Evolutionary conservation across 2,113 vertebrate genomes (phyloP).

Genomic region (Podocnemis expansa): DNA sequence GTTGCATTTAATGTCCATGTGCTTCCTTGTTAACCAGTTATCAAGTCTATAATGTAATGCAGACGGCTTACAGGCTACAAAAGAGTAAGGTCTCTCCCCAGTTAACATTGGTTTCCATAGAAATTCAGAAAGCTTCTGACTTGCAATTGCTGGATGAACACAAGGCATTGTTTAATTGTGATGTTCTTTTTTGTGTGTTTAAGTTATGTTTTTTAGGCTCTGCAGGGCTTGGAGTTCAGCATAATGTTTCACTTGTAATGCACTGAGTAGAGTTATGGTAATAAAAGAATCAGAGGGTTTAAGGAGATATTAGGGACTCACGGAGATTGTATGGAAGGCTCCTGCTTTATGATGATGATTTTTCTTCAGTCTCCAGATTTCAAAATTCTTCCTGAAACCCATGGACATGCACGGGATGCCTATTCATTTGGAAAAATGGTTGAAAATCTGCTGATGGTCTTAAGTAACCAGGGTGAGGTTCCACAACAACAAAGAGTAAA

Average conservation of each 20-base stretch:
- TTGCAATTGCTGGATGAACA: not conserved
- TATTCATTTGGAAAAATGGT: conserved; percentile 90
- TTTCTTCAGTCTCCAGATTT: conserved; percentile 86
- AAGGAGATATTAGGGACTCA: not conserved
- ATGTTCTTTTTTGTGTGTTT: not conserved
- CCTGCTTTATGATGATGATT: not conserved
- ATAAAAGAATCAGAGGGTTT: not conserved
- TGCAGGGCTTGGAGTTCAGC: not conserved
- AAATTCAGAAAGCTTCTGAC: conserved; percentile 34
- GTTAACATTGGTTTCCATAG: conserved; percentile 30
- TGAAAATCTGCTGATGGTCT: conserved; percentile 82
- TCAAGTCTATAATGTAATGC: not conserved
- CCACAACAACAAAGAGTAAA: not conserved
- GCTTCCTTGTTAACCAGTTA: not conserved
- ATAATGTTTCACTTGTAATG: not conserved
- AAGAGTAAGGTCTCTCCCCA: not conserved
- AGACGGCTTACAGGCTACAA: not conserved
- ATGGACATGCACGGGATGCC: conserved; percentile 89
- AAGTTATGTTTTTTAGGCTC: not conserved
- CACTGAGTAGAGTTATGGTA: not conserved
- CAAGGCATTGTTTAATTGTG: not conserved
- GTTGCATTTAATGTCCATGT: not conserved
- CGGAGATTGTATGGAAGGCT: not conserved
- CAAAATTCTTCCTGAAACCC: conserved; percentile 82
- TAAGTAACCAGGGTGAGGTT: conserved; percentile 86